Base-by-base conservation (phyloP, 2,113 vertebrate genomes). In the Regulus satrapa region DNA sequence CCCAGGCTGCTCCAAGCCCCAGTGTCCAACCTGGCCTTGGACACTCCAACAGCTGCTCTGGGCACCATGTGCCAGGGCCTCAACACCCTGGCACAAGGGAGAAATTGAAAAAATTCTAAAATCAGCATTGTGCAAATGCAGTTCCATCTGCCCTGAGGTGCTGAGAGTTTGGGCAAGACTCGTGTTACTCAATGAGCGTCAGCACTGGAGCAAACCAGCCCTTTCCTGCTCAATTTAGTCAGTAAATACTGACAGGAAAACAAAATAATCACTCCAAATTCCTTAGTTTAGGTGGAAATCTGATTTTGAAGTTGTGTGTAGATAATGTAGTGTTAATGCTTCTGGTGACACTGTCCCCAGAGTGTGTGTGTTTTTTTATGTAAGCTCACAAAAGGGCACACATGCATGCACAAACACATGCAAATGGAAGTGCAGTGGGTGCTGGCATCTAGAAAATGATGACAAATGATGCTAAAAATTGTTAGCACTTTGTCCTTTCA, bases 151-250 rank as follows among this genome's bases (percentile, higher is more conserved):
- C 15, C 18, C 18, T 24, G 69, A 36, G 14, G 18, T 38, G 54
- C 46, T 29, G 6, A 17, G 23, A 31, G 10, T 32, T 58, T 62
- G 32, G 43, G 29, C 20, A 29, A 12, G 46, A 6, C 23, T 38
- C 0, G 2, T 14, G 26, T 49, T 36, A 10, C 64, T 26, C 45
- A 5, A 3, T 25, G 38, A 54, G 15, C 0, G 0, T 40, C 1
- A 41, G 26, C 66, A 8, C 36, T 12, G n/a, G 28, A 58, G 18
- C 54, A 77, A 56, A 25, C 3, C 87, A 64, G 24, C 25, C 19
- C 23, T 4, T 40, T 75, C 18, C 81, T 41, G 0, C 34, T 40
- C 38, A 3, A 10, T 24, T 49, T 23, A n/a, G 5, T 56, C 18
- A 19, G 1, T 14, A 66, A 66, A 25, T 40, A 24, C 29, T 75